A percentile compares a stretch with the other conserved stretches of the same genome.
phyloP scores from a whole-genome alignment of 2,113 vertebrate species.

The Cariama cristata region DNA sequence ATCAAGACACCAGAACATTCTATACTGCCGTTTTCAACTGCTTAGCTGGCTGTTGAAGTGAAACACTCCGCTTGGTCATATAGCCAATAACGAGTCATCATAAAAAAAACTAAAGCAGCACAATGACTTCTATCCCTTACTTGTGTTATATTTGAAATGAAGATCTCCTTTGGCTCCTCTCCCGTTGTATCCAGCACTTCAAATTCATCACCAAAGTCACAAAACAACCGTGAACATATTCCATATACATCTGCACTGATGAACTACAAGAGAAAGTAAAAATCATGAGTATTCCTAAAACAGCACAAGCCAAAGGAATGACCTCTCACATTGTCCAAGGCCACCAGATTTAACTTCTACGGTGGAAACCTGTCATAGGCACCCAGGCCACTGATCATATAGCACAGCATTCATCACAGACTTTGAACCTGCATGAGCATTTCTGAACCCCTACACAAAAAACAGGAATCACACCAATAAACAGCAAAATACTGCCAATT shows the following conservation, averaged over 20 bases:
- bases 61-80: neutral
- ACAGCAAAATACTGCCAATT: neutral
- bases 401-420: neutral
- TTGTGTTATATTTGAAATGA: conserved; percentile 94
- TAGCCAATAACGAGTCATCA: neutral
- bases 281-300: neutral
- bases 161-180: conserved; percentile 95
- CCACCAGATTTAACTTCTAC: neutral
- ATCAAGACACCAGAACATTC: neutral
- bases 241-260: conserved; percentile 91
- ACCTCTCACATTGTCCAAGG: neutral
- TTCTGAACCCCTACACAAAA: neutral
- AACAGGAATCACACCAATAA: neutral
- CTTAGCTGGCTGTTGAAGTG: neutral
- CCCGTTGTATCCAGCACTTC: conserved; percentile 95
- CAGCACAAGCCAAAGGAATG: neutral
- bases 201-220: conserved; percentile 96
- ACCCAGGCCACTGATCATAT: neutral
- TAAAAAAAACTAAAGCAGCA: neutral
- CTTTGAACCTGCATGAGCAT: neutral
- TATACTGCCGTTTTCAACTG: neutral
- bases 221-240: conserved; percentile 93
- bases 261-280: conserved; percentile 80
- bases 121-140: conserved; percentile 69
- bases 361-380: rapidly evolving